Conservation (phyloP, 2,113 vertebrate species). For the Gambusia affinis region DNA sequence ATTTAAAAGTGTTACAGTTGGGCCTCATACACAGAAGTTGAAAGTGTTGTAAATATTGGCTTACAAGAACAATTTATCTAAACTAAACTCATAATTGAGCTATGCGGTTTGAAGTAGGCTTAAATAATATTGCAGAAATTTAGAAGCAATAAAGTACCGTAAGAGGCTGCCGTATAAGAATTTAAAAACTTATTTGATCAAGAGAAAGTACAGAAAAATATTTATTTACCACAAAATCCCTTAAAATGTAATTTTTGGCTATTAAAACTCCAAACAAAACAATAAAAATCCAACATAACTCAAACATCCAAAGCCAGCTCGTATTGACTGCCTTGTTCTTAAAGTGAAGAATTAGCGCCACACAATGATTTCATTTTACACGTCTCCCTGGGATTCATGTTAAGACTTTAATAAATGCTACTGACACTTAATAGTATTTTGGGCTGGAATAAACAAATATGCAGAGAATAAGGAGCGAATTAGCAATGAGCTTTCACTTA, state of each 20-base stretch:
- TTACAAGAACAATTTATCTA: neutral
- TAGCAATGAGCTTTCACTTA: slow-evolving; percentile 25
- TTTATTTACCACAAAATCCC: neutral
- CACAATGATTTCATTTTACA: neutral
- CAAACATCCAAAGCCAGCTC: slow-evolving; percentile 57
- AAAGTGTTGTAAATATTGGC: neutral
- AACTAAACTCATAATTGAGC: neutral
- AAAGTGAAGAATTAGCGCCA: slow-evolving; percentile 21
- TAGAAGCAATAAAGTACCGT: neutral
- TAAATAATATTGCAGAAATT: neutral
- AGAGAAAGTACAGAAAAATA: neutral
- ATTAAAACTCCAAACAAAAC: neutral
- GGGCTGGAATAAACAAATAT: slow-evolving; percentile 23
- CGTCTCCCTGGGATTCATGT: neutral
- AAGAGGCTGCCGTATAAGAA: slow-evolving; percentile 20
- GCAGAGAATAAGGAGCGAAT: slow-evolving; percentile 21
- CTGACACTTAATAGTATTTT: slow-evolving; percentile 12
- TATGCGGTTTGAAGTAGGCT: too few species aligned
- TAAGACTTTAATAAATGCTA: slow-evolving; percentile 16
- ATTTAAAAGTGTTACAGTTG: neutral
- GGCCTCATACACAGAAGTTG: neutral
- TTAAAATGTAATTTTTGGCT: neutral
- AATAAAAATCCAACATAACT: slow-evolving; percentile 29
- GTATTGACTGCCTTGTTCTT: slow-evolving; percentile 17
- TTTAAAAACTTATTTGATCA: neutral